phyloP scores from a whole-genome alignment of 2,797 vertebrate genomes.

The Avahi laniger region DNA sequence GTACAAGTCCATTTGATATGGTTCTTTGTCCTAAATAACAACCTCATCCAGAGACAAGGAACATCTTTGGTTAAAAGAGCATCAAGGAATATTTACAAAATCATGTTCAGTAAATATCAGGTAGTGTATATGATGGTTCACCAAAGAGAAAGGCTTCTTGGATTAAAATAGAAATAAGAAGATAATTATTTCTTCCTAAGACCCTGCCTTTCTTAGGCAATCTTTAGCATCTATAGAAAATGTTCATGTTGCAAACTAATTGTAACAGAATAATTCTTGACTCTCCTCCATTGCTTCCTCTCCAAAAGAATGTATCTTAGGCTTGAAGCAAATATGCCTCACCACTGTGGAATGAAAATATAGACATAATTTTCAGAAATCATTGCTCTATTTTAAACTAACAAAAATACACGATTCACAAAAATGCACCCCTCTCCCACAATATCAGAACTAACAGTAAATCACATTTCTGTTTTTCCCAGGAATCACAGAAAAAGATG shows the following conservation, averaged over 20 bases:
- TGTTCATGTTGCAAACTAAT: not conserved
- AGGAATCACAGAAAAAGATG: conserved; percentile 28
- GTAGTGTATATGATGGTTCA: not conserved
- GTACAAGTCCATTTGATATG: not conserved
- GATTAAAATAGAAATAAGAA: not conserved
- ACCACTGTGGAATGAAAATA: not conserved
- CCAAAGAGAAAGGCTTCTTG: not conserved
- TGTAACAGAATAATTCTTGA: not conserved
- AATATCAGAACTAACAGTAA: not conserved
- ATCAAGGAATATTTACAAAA: conserved; percentile 15
- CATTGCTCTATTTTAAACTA: not conserved
- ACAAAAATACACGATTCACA: not conserved
- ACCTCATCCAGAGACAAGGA: not conserved
- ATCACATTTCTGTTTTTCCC: not conserved
- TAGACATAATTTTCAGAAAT: not conserved
- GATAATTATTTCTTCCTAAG: not conserved
- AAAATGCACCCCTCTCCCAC: not conserved
- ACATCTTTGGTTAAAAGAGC: not conserved
- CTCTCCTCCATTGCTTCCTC: not conserved
- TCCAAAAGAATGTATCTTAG: not conserved
- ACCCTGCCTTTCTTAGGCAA: not conserved
- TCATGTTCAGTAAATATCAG: not conserved
- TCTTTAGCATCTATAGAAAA: not conserved
- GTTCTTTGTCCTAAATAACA: not conserved
- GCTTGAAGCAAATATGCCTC: not conserved